These are phyloP conservation scores for Nematopogon swammerdamellus DNA, from an alignment of 2,888 invertebrate genomes.

Conservation along the genomic window DNA sequence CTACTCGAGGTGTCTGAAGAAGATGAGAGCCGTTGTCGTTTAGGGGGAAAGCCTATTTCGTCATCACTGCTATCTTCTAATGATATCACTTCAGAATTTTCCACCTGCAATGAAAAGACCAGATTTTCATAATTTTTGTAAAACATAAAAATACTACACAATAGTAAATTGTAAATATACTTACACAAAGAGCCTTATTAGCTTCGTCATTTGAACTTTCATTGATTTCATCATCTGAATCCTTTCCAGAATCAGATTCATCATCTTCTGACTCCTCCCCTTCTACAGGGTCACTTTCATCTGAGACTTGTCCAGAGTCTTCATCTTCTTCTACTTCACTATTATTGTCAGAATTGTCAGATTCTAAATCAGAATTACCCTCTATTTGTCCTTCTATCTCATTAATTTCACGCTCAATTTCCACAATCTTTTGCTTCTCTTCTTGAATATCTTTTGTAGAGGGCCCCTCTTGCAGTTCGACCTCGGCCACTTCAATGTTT, in stretches of 20 bases:
- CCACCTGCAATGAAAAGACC: neutral
- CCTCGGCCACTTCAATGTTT: neutral
- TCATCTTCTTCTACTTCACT: conserved; percentile 9
- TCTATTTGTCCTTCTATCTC: conserved; percentile 31
- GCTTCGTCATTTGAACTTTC: conserved; percentile 5
- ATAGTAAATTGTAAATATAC: neutral
- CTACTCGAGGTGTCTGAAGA: neutral
- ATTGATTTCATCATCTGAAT: conserved; percentile 18
- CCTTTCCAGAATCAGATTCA: conserved; percentile 7
- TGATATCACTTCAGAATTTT: neutral
- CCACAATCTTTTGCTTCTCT: conserved; percentile 37
- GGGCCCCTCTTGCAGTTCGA: no score
- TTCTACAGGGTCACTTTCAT: conserved; percentile 14
- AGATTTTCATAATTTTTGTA: no score
- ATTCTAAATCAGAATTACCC: conserved; percentile 18
- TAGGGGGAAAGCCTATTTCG: neutral
- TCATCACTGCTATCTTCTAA: neutral
- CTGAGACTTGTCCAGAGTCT: conserved; percentile 4
- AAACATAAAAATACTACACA: no score
- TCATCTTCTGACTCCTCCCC: conserved; percentile 11
- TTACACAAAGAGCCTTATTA: neutral
- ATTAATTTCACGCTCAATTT: conserved; percentile 43
- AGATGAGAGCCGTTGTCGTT: neutral
- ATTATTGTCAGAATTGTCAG: conserved; percentile 1
- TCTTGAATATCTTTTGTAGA: neutral